These are phyloP conservation scores for Oncopeltus fasciatus DNA, from an alignment of 1,140 invertebrate genomes.

Conservation along the genomic window DNA sequence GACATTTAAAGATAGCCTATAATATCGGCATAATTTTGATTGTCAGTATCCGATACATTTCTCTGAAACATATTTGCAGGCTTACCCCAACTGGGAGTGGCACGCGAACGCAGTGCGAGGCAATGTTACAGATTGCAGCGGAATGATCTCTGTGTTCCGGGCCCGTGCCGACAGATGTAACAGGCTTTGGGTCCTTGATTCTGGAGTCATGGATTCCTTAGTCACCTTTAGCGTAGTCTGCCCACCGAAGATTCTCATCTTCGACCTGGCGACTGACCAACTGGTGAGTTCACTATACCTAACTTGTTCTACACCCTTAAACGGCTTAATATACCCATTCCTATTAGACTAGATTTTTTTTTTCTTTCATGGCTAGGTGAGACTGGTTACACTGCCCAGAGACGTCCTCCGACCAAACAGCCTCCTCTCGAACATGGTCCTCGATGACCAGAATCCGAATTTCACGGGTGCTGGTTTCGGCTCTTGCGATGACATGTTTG, in stretches of 20 bases:
- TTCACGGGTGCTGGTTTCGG: constrained; percentile 25
- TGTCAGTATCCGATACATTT: too few relatives aligned
- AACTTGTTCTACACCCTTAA: neutral
- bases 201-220: constrained; percentile 54
- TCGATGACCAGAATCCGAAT: constrained; percentile 41
- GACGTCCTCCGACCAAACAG: constrained; percentile 51
- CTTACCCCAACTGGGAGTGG: constrained; percentile 68
- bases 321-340: too few relatives aligned
- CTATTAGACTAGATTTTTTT: neutral
- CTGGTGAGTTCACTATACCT: constrained; percentile 20
- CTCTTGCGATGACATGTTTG: constrained; percentile 55
- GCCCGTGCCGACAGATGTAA: constrained; percentile 55
- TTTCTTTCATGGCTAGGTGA: constrained; percentile 15
- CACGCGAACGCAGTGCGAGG: constrained; percentile 42
- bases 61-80: too few relatives aligned
- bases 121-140: constrained; percentile 42
- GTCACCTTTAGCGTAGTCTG: constrained; percentile 59
- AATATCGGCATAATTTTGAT: too few relatives aligned
- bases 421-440: constrained; percentile 57
- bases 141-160: constrained; percentile 61
- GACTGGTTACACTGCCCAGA: constrained; percentile 37
- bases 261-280: constrained; percentile 42
- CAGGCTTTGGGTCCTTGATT: constrained; percentile 56
- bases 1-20: too few relatives aligned
- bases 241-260: constrained; percentile 62